Conservation (phyloP, 2,113 vertebrate genomes). For the Silurus meridionalis region DNA sequence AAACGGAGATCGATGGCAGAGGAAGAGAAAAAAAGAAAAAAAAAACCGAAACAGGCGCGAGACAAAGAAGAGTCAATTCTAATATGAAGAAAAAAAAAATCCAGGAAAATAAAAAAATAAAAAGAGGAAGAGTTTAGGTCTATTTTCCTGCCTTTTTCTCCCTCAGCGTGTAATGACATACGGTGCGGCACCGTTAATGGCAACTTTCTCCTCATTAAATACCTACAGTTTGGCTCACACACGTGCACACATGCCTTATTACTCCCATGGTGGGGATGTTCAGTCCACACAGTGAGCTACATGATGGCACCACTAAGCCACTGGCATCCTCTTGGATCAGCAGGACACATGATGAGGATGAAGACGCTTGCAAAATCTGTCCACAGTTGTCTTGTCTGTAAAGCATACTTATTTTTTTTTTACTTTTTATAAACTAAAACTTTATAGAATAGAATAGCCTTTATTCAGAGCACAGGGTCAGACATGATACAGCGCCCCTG, state of each 20-base stretch:
- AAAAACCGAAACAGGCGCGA: background rate
- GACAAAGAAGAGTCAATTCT: background rate
- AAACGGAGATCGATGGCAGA: slow-evolving; percentile 19
- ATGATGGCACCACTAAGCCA: background rate
- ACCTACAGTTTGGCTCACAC: slow-evolving; percentile 59
- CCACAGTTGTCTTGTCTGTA: too few species aligned
- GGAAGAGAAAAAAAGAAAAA: background rate
- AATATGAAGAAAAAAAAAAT: background rate
- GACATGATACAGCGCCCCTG: too few species aligned
- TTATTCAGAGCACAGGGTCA: too few species aligned
- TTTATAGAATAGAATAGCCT: too few species aligned
- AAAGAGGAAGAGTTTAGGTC: background rate
- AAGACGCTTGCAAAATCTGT: background rate
- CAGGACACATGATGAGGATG: background rate
- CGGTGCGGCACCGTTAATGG: slow-evolving; percentile 65
- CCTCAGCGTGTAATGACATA: slow-evolving; percentile 59
- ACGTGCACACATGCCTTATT: slow-evolving; percentile 28
- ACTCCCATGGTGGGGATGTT: background rate
- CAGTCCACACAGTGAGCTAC: background rate
- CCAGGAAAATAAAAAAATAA: background rate
- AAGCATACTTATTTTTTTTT: background rate
- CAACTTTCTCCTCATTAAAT: slow-evolving; percentile 70
- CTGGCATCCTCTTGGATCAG: background rate
- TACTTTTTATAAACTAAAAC: too few species aligned
- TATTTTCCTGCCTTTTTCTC: slow-evolving; percentile 44